Evolutionary conservation across 92 coral and sea anemone genomes (phyloP).

Genomic region (Diadumene lineata): DNA sequence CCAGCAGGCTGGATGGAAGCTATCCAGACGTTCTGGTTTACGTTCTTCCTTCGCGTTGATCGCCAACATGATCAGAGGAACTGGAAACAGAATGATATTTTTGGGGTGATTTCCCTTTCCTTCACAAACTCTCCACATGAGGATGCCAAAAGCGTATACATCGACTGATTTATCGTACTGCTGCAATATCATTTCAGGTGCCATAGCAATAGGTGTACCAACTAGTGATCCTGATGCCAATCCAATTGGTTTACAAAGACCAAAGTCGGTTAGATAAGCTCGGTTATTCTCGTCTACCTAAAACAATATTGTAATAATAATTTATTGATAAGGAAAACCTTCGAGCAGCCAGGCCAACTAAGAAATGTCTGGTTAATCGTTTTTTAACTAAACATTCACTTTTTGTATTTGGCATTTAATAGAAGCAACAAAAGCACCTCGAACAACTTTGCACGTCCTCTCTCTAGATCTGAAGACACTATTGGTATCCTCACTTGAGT

Average conservation of each 20-base stretch:
- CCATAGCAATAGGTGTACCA: slow-evolving; percentile 69
- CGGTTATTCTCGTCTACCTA: slow-evolving; percentile 55
- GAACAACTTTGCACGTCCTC: no score
- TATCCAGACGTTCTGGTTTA: slow-evolving; percentile 57
- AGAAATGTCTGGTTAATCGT: no score
- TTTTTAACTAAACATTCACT: no score
- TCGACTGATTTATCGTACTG: slow-evolving; percentile 56
- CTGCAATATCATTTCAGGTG: slow-evolving; percentile 66
- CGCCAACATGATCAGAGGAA: slow-evolving; percentile 61
- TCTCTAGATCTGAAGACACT: no score
- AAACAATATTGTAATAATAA: no score
- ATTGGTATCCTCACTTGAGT: no score
- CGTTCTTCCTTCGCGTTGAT: slow-evolving; percentile 57
- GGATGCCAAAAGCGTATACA: slow-evolving; percentile 69
- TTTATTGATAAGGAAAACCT: no score
- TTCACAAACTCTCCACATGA: slow-evolving; percentile 72
- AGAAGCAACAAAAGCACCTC: no score
- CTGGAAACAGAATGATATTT: slow-evolving; percentile 46
- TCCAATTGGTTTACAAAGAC: slow-evolving; percentile 72
- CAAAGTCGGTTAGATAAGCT: slow-evolving; percentile 66
- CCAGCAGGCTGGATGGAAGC: slow-evolving; percentile 57
- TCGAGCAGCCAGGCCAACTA: no score
- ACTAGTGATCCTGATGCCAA: slow-evolving; percentile 53
- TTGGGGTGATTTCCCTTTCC: slow-evolving; percentile 70
- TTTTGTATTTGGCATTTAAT: no score